Conservation (phyloP, 2,113 vertebrate species). For the Callopanchax toddi region DNA sequence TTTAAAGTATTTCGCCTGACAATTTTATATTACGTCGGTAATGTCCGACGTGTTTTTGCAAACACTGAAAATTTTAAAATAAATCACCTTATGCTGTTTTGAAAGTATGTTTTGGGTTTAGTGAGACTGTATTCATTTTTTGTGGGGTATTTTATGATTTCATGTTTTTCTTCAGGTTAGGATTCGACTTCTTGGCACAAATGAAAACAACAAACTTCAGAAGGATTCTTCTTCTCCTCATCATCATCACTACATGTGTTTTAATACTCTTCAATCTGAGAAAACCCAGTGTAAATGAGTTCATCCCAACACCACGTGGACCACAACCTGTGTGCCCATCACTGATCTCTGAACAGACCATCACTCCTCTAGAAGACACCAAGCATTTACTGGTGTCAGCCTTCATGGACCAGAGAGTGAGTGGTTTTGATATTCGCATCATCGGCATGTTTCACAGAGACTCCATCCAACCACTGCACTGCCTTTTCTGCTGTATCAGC, state of each 20-base stretch:
- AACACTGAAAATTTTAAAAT: no score
- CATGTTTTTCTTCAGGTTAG: neutral
- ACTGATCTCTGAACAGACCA: constrained; percentile 2
- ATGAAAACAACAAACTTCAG: neutral
- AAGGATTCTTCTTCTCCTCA: neutral
- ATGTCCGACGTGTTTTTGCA: no score
- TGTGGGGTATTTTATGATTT: neutral
- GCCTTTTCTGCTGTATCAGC: constrained; percentile 73
- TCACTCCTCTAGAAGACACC: constrained; percentile 70
- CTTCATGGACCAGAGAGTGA: constrained; percentile 75
- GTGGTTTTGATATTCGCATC: constrained; percentile 60
- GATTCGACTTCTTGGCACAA: neutral
- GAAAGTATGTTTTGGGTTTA: no score
- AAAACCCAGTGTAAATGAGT: neutral
- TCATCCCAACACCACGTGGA: neutral
- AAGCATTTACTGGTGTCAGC: constrained; percentile 78
- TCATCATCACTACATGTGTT: neutral
- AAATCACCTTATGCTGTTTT: no score
- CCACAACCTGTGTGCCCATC: accelerated
- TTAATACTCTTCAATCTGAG: neutral
- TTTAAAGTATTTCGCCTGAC: no score
- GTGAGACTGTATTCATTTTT: no score
- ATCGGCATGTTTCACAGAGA: constrained; percentile 77
- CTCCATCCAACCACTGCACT: constrained; percentile 73
- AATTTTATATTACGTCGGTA: no score